phyloP scores from a whole-genome alignment of 2,888 invertebrate genomes.

The Pyrgus malvae region DNA sequence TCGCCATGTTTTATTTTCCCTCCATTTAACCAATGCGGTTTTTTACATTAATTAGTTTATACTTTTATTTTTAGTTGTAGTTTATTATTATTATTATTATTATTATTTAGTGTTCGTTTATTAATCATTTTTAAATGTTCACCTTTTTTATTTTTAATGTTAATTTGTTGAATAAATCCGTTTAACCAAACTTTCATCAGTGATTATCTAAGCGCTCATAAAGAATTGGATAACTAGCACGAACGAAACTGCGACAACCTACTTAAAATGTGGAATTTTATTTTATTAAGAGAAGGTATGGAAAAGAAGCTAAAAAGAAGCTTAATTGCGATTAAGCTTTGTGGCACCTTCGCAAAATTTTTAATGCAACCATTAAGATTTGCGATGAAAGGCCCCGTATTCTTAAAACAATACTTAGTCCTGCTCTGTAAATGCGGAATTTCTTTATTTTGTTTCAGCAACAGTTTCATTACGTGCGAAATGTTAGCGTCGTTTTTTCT shows the following conservation, averaged over 20 bases:
- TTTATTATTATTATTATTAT: too few relatives aligned
- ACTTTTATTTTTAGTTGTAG: too few relatives aligned
- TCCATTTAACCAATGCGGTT: not conserved
- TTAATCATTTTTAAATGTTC: too few relatives aligned
- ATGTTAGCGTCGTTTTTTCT: constrained; percentile 71
- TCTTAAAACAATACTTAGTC: constrained; percentile 66
- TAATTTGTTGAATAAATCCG: too few relatives aligned
- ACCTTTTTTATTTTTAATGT: too few relatives aligned
- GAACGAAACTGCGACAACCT: not conserved
- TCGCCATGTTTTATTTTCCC: constrained; percentile 2
- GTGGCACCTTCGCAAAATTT: constrained; percentile 50
- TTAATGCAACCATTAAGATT: constrained; percentile 58
- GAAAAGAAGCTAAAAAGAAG: constrained; percentile 1
- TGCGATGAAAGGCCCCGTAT: constrained; percentile 52
- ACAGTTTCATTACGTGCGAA: constrained; percentile 80
- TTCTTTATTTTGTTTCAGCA: constrained; percentile 74
- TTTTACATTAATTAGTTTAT: too few relatives aligned
- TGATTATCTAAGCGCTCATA: not conserved
- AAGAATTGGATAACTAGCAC: not conserved
- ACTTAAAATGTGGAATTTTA: constrained; percentile 3
- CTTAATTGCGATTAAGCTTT: constrained; percentile 23
- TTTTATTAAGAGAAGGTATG: not conserved
- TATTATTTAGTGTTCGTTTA: too few relatives aligned
- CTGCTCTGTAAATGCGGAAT: constrained; percentile 63
- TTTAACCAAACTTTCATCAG: too few relatives aligned